These are phyloP conservation scores for Drosophila austrosaltans DNA, from an alignment of 2,888 invertebrate species.

Conservation along the genomic window DNA sequence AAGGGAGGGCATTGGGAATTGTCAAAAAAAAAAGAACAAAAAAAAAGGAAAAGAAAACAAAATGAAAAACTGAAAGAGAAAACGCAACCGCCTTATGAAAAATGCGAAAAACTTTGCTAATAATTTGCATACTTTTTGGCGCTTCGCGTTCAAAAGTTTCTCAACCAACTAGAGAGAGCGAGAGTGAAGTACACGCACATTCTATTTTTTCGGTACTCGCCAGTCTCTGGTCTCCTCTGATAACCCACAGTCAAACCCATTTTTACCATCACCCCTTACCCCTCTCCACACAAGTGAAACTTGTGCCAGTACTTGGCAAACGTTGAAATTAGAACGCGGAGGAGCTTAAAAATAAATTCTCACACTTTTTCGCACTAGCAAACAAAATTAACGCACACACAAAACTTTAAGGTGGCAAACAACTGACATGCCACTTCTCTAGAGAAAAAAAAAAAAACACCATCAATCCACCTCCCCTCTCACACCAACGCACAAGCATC, in stretches of 20 bases:
- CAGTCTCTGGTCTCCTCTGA: not conserved
- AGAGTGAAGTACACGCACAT: conserved; percentile 20
- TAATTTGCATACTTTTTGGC: conserved; percentile 75
- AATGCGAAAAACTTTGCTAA: conserved; percentile 74
- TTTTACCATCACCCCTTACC: conserved; percentile 3
- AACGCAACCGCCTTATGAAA: conserved; percentile 51
- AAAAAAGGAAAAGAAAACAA: conserved; percentile 14
- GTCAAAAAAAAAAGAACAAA: conserved; percentile 51
- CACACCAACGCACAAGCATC: not conserved
- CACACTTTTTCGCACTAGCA: conserved; percentile 69
- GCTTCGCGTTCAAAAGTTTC: conserved; percentile 55
- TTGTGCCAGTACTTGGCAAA: conserved; percentile 30
- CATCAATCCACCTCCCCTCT: no score
- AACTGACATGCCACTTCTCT: conserved; percentile 44
- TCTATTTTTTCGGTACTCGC: not conserved
- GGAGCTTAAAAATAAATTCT: conserved; percentile 66
- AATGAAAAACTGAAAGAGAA: conserved; percentile 4
- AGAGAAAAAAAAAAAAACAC: no score
- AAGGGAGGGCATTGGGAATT: conserved; percentile 26
- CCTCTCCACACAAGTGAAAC: conserved; percentile 11
- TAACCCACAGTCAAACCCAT: conserved; percentile 1
- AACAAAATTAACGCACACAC: conserved; percentile 70
- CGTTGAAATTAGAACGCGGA: conserved; percentile 64
- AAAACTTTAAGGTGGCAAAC: conserved; percentile 59
- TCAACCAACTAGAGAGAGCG: not conserved